A percentile compares a stretch with the other conserved stretches of the same genome.
These are phyloP conservation scores for Nyctereutes procyonoides DNA, from an alignment of 2,113 vertebrate genomes.

Conservation along the genomic window DNA sequence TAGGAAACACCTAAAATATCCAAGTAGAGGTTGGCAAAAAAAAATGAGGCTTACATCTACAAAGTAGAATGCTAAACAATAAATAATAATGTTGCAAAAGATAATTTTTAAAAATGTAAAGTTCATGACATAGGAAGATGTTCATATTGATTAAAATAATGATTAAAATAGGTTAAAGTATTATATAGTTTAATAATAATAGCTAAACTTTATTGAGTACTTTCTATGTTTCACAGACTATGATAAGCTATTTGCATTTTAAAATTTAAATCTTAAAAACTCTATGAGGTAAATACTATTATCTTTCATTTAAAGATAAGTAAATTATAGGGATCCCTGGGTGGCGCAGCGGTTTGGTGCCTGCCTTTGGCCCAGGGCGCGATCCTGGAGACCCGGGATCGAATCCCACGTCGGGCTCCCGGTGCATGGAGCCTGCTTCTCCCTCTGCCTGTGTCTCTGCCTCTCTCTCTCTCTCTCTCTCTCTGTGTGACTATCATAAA, in stretches of 20 bases:
- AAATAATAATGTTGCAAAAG: slow-evolving; percentile 41
- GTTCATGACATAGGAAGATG: slow-evolving; percentile 21
- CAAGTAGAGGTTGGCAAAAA: not conserved
- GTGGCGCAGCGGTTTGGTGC: no score
- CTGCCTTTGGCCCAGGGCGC: no score
- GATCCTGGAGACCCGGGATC: no score
- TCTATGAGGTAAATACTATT: not conserved
- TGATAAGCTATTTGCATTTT: not conserved
- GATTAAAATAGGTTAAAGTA: not conserved
- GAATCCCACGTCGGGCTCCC: no score
- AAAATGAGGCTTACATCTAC: not conserved
- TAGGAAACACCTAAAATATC: not conserved
- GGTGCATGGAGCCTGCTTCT: no score
- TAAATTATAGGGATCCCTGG: slow-evolving; percentile 29
- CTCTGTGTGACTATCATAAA: no score
- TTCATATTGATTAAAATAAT: slow-evolving; percentile 34
- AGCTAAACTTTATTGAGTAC: slow-evolving; percentile 24
- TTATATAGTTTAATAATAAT: slow-evolving; percentile 2
- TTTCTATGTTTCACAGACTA: slow-evolving; percentile 10
- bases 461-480: no score
- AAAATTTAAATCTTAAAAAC: slow-evolving; percentile 28
- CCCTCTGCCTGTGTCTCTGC: no score
- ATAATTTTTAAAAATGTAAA: slow-evolving; percentile 32
- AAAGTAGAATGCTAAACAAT: not conserved
- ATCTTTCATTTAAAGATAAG: slow-evolving; percentile 32